Base-by-base conservation (phyloP, 2,888 invertebrate species). In the Fragum fragum region DNA sequence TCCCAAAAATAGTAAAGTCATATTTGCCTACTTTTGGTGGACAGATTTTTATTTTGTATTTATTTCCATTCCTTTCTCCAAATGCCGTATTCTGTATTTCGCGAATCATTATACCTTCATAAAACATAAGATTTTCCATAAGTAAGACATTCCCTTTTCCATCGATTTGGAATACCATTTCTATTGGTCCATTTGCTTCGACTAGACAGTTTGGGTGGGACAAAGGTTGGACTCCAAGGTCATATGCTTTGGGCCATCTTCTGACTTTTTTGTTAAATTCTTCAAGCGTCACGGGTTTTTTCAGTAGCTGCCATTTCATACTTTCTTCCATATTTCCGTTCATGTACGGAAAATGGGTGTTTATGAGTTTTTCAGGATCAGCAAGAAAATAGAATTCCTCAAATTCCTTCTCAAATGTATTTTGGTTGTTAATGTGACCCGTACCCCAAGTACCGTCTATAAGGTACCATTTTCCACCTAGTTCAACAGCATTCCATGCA, bases 361-460 rank as follows among this genome's bases (percentile, higher is more conserved):
- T 74, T n/a, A 88, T 75, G 26, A 91, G 87, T 26, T 79, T 75
- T 28, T 87, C 79, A 0, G 90, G 91, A 47, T 90, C 88, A 0
- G 90, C 86, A 11, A 91, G 77, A 79, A 91, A 91, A 69, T 87
- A 90, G 66, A 85, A 83, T 2, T 91, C 91, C 9, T 87, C 77
- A 36, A 84, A 87, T 6, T 83, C 55, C 32, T 82, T 82, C 11
- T 59, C 26, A n/a, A 73, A 80, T 26, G 5, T 1, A 29, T 53
- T 53, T 18, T 32, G 61, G 1, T 29, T 32, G 32, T 61, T 61
- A 9, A 32, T 61, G 39, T 81, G 66, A 0, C 87, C 85, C 0
- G 85, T 76, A 63, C 87, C 87, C 87, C 87, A 87, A 1, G 87
- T 86, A 29, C 81, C 73, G 59, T 87, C 87, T 11, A 87, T n/a